Percentiles rank a stretch among this genome's conserved stretches.
These are phyloP conservation scores for Eupithecia insigniata DNA, from an alignment of 2,888 invertebrate genomes.

Conservation along the genomic window DNA sequence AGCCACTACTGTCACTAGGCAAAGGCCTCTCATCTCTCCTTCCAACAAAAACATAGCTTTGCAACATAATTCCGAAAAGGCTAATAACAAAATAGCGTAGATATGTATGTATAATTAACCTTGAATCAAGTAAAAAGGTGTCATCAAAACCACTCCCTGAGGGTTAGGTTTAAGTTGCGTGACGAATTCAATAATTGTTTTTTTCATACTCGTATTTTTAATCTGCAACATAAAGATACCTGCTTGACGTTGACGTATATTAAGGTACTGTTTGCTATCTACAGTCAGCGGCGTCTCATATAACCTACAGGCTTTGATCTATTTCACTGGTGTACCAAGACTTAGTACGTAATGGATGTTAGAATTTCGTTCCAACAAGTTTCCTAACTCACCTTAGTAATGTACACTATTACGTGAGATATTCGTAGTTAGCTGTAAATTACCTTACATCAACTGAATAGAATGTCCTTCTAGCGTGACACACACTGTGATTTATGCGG, in stretches of 20 bases:
- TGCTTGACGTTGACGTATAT: not conserved
- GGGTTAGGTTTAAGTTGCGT: not conserved
- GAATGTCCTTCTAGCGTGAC: conserved; percentile 19
- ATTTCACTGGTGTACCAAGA: not conserved
- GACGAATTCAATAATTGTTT: not conserved
- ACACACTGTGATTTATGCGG: conserved; percentile 32
- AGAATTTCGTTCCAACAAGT: not conserved
- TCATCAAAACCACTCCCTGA: not conserved
- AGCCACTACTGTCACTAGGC: no score
- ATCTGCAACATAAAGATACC: not conserved
- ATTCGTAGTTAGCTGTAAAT: not conserved
- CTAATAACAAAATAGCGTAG: not conserved
- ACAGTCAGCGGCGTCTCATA: no score
- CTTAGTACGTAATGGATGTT: not conserved
- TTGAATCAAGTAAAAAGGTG: not conserved
- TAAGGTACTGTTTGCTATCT: not conserved
- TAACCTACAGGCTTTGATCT: not conserved
- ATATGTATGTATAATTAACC: not conserved
- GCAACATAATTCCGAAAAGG: not conserved
- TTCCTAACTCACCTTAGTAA: not conserved
- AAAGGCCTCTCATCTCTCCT: no score
- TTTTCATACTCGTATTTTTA: not conserved
- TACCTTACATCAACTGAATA: conserved; percentile 1
- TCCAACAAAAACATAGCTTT: not conserved
- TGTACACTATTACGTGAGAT: not conserved